These are phyloP conservation scores for Adelges cooleyi DNA, from an alignment of 1,140 invertebrate species.

Conservation along the genomic window DNA sequence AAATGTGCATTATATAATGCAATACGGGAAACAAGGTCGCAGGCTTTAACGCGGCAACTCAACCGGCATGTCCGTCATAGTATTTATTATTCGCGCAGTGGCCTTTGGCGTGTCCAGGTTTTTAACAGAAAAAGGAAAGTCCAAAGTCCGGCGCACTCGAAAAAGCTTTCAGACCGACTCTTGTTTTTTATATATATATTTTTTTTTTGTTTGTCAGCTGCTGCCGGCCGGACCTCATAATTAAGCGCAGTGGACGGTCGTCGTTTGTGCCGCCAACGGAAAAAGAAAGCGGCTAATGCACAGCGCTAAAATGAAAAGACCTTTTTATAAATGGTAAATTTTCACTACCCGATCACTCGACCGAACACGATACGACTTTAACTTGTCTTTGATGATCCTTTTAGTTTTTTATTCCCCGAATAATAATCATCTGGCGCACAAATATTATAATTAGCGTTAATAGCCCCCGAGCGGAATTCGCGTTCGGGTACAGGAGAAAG, in stretches of 20 bases:
- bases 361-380: background rate
- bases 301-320: background rate
- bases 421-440: constrained; percentile 9
- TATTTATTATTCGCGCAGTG: too few species aligned
- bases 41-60: too few species aligned
- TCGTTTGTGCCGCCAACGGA: background rate
- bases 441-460: constrained; percentile 21
- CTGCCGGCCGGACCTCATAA: background rate
- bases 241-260: background rate
- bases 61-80: too few species aligned
- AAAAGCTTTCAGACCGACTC: constrained; percentile 16
- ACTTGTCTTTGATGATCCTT: background rate
- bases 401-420: too few species aligned
- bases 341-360: background rate
- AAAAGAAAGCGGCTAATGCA: background rate
- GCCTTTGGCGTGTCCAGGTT: too few species aligned
- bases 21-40: too few species aligned
- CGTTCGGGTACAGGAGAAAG: background rate
- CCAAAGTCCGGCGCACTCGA: too few species aligned
- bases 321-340: background rate
- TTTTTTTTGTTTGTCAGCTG: background rate
- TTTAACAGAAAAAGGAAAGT: too few species aligned
- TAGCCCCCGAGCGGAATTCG: background rate
- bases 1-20: background rate
- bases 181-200: constrained; percentile 4